Conservation (phyloP, 2,888 invertebrate species). For the Meandrusa payeni region DNA sequence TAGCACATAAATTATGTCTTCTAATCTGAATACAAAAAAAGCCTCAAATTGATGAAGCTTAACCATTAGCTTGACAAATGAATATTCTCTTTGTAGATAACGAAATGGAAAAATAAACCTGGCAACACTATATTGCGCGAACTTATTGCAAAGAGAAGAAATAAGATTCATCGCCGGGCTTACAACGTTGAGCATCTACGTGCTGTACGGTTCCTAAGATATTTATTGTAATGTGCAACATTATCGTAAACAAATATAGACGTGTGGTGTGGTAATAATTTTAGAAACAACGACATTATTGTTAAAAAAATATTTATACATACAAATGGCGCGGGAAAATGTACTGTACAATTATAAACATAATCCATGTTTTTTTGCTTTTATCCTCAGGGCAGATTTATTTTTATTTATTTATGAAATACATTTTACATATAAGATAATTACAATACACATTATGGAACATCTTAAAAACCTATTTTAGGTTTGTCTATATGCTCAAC, state of each 20-base stretch:
- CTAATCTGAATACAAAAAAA: background rate
- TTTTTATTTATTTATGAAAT: too few relatives aligned
- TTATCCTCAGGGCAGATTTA: too few relatives aligned
- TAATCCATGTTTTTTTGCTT: too few relatives aligned
- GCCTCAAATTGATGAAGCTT: slow-evolving; percentile 57
- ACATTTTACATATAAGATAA: too few relatives aligned
- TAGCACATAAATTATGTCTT: too few relatives aligned
- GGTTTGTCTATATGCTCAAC: too few relatives aligned
- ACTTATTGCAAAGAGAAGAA: slow-evolving; percentile 51
- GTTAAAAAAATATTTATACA: background rate
- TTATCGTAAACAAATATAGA: slow-evolving; percentile 41
- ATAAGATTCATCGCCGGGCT: slow-evolving; percentile 47
- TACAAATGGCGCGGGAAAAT: background rate
- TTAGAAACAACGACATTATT: slow-evolving; percentile 2
- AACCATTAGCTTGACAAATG: slow-evolving; percentile 65
- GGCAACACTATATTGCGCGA: slow-evolving; percentile 46
- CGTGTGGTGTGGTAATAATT: slow-evolving; percentile 15
- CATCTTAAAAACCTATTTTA: too few relatives aligned
- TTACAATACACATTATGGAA: too few relatives aligned
- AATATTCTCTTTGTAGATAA: slow-evolving; percentile 42
- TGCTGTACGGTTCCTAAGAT: slow-evolving; percentile 40
- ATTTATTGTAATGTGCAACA: slow-evolving; percentile 49
- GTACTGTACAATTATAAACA: slow-evolving; percentile 10
- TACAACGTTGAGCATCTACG: slow-evolving; percentile 39
- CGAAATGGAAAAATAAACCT: slow-evolving; percentile 40